Evolutionary conservation across 2,797 vertebrate genomes (phyloP).

Genomic region (Coreius guichenoti): DNA sequence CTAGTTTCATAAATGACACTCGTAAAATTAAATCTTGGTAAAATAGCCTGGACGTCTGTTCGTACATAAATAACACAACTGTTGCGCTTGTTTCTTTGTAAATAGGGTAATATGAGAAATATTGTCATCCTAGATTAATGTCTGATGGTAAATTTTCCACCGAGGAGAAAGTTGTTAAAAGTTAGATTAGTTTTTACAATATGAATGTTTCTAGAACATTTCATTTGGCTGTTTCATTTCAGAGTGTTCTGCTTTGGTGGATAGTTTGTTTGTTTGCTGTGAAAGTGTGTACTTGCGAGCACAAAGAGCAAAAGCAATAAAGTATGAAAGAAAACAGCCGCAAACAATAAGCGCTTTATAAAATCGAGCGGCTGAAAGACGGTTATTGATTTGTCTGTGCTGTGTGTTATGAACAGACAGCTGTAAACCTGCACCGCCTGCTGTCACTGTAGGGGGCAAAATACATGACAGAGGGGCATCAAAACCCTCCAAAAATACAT

Average conservation of each 20-base stretch:
- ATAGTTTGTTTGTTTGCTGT: slow-evolving; percentile 12
- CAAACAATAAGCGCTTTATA: slow-evolving; percentile 32
- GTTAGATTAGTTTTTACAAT: slow-evolving; percentile 12
- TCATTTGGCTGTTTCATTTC: neutral
- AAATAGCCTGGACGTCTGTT: neutral
- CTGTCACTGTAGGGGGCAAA: slow-evolving; percentile 26
- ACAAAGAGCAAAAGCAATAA: slow-evolving; percentile 30
- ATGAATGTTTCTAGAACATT: slow-evolving; percentile 4
- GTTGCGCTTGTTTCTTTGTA: neutral
- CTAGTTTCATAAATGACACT: neutral
- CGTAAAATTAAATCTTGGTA: neutral
- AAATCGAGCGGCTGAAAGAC: neutral
- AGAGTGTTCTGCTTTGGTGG: neutral
- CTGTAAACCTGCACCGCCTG: slow-evolving; percentile 20
- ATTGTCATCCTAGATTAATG: neutral
- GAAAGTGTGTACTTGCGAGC: neutral
- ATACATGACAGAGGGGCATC: slow-evolving; percentile 11
- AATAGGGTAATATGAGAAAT: neutral
- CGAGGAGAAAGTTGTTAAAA: slow-evolving; percentile 27
- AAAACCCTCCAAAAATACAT: neutral
- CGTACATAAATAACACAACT: neutral
- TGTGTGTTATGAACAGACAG: slow-evolving; percentile 28
- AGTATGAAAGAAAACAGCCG: slow-evolving; percentile 21
- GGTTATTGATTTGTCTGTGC: slow-evolving; percentile 42
- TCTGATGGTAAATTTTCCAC: neutral